A percentile compares a stretch with the other conserved stretches of the same genome.
Evolutionary conservation across 2,797 vertebrate genomes (phyloP).

Genomic region (Australoheros facetus): DNA sequence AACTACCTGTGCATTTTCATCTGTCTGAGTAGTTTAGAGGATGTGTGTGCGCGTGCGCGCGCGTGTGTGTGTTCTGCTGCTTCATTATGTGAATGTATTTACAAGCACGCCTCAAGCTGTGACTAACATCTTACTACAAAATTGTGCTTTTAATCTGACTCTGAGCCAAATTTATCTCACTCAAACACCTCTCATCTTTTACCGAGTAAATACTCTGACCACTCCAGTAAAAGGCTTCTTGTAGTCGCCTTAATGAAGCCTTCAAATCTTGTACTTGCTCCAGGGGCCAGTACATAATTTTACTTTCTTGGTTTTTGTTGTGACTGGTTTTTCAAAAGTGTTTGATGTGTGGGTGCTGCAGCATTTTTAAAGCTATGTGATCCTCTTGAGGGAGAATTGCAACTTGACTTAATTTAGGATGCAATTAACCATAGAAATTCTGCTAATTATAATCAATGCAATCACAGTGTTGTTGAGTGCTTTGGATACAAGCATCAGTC

Average conservation of each 20-base stretch:
- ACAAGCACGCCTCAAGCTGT: constrained; percentile 27
- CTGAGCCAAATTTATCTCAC: constrained; percentile 17
- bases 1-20: constrained; percentile 14
- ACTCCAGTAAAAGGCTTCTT: neutral
- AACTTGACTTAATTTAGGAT: neutral
- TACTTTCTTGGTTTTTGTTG: neutral
- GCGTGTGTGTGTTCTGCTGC: neutral
- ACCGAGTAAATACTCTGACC: neutral
- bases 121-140: constrained; percentile 36
- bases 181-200: neutral
- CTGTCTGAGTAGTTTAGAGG: neutral
- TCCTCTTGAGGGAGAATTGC: constrained; percentile 17
- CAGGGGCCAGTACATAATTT: neutral
- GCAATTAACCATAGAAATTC: neutral
- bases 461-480: neutral
- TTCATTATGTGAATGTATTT: constrained; percentile 26
- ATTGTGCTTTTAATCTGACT: constrained; percentile 23
- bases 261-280: constrained; percentile 12
- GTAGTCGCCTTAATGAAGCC: neutral
- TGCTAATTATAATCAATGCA: neutral
- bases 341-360: neutral
- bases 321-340: neutral
- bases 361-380: neutral
- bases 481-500: neutral
- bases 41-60: neutral